Evolutionary conservation across 2,113 vertebrate genomes (phyloP).

Genomic region (Callocephalon fimbriatum): DNA sequence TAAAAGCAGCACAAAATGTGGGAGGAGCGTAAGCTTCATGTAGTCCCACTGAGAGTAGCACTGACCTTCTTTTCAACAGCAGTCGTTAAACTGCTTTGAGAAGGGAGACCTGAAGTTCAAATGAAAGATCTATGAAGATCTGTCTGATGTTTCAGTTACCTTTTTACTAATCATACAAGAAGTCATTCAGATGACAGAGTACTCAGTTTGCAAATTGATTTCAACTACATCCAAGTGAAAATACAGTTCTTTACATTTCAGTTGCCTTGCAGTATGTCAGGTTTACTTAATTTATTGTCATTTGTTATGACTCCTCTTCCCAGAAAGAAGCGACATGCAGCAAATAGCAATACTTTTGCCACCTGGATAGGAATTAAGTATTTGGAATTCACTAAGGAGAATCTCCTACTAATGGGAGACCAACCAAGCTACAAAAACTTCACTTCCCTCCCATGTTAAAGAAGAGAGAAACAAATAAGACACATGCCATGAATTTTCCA

Average conservation of each 20-base stretch:
- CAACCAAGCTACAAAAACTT: not conserved
- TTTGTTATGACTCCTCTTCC: not conserved
- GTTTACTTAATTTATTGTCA: not conserved
- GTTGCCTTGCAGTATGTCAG: not conserved
- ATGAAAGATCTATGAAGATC: not conserved
- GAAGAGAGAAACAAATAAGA: not conserved
- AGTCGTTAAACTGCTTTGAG: not conserved
- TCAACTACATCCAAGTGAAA: not conserved
- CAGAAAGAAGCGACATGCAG: not conserved
- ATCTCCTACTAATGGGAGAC: not conserved
- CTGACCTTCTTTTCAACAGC: not conserved
- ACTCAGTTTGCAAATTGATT: not conserved
- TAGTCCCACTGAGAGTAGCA: not conserved
- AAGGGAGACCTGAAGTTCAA: not conserved
- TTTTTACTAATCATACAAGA: not conserved
- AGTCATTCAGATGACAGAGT: not conserved
- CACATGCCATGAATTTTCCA: not conserved
- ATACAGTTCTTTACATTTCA: not conserved
- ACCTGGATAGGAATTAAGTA: not conserved
- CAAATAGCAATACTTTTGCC: not conserved
- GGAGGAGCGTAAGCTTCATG: not conserved
- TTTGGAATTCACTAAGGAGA: not conserved
- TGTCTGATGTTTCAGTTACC: not conserved
- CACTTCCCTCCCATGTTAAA: not conserved
- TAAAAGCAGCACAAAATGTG: not conserved